These are phyloP conservation scores for Tauraco erythrolophus DNA, from an alignment of 2,113 vertebrate species.

Conservation along the genomic window DNA sequence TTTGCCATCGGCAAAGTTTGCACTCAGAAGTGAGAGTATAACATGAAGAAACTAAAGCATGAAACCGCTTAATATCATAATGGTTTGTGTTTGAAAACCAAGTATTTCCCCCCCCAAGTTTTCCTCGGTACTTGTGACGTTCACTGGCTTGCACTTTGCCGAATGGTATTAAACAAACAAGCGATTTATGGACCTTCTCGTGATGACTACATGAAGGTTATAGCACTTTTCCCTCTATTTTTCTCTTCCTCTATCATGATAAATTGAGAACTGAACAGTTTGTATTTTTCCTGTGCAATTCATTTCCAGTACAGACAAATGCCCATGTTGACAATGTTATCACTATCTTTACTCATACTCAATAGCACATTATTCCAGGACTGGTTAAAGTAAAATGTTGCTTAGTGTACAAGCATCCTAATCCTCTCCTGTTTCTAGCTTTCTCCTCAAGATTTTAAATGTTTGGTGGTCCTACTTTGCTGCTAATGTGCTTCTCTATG, in stretches of 20 bases:
- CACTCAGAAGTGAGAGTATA: slow-evolving; percentile 66
- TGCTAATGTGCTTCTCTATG: not conserved
- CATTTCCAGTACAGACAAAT: not conserved
- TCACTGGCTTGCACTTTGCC: not conserved
- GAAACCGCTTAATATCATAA: slow-evolving; percentile 40
- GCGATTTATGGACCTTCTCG: not conserved
- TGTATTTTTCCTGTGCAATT: not conserved
- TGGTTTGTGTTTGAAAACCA: not conserved
- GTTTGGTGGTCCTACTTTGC: not conserved
- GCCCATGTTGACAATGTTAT: not conserved
- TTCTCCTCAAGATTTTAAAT: not conserved
- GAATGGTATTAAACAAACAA: not conserved
- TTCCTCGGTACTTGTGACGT: not conserved
- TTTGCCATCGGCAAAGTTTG: slow-evolving; percentile 69
- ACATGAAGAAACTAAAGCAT: slow-evolving; percentile 57
- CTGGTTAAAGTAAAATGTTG: not conserved
- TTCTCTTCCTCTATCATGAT: not conserved
- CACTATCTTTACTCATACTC: not conserved
- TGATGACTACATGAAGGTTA: not conserved
- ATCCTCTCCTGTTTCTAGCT: not conserved
- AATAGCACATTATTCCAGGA: not conserved
- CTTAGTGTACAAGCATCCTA: not conserved
- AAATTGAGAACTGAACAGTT: not conserved
- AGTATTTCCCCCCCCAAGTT: not conserved
- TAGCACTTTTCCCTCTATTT: not conserved